These are phyloP conservation scores for Papilio gigon DNA, from an alignment of 2,888 invertebrate genomes.

Conservation along the genomic window DNA sequence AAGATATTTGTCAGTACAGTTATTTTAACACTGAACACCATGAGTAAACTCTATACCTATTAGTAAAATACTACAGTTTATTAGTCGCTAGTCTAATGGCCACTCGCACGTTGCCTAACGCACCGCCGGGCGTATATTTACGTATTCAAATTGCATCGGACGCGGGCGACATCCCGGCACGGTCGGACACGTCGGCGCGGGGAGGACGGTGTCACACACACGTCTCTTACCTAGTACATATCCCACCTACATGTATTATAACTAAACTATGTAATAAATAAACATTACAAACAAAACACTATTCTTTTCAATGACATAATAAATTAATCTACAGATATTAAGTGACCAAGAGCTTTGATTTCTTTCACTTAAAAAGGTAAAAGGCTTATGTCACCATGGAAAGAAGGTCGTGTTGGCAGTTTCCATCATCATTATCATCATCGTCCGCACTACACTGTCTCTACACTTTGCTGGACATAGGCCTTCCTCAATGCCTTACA, in stretches of 20 bases:
- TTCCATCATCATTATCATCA: too few species aligned
- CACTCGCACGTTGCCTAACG: slow-evolving; percentile 10
- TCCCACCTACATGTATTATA: neutral
- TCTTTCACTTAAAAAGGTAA: too few species aligned
- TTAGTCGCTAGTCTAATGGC: slow-evolving; percentile 21
- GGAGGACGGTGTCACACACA: slow-evolving; percentile 1
- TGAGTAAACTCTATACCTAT: neutral
- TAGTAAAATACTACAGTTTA: neutral
- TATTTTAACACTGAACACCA: neutral
- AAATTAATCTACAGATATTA: too few species aligned
- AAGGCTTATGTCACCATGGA: too few species aligned
- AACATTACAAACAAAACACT: neutral
- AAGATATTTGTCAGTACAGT: too few species aligned
- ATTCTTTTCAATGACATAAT: too few species aligned
- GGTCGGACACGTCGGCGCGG: slow-evolving; percentile 22
- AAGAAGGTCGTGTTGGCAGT: too few species aligned
- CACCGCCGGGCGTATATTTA: slow-evolving; percentile 35
- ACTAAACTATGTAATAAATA: neutral
- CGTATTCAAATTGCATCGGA: slow-evolving; percentile 43
- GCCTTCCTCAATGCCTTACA: too few species aligned
- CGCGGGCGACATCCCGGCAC: slow-evolving; percentile 31
- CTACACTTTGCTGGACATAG: too few species aligned
- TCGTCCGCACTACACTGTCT: too few species aligned
- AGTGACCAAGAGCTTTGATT: too few species aligned
- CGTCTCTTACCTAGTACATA: slow-evolving; percentile 1